phyloP scores from a whole-genome alignment of 2,113 vertebrate genomes.

The Pedionomus torquatus region DNA sequence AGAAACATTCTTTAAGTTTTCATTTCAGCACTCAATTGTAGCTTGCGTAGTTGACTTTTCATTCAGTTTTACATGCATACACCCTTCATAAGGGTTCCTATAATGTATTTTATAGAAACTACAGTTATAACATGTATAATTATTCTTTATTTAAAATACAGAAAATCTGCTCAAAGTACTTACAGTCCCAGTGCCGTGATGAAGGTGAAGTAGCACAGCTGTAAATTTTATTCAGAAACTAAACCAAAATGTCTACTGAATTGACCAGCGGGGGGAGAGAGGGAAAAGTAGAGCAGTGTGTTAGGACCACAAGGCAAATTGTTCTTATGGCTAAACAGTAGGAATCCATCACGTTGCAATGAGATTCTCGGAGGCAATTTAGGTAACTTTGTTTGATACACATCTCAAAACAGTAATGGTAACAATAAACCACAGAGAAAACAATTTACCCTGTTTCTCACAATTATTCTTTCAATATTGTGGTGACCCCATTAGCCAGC shows the following conservation, averaged over 20 bases:
- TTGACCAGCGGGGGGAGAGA: neutral
- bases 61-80: neutral
- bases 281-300: neutral
- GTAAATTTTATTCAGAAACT: neutral
- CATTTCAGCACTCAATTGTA: neutral
- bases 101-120: neutral
- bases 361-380: slow-evolving; percentile 13
- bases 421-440: slow-evolving; percentile 22
- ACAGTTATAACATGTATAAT: neutral
- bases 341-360: neutral
- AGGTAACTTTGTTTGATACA: slow-evolving; percentile 4
- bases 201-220: neutral
- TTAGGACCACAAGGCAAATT: neutral
- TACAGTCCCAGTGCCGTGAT: neutral
- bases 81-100: neutral
- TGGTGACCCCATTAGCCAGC: neutral
- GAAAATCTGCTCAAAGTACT: neutral
- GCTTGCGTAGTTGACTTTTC: neutral
- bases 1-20: neutral
- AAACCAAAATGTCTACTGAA: neutral
- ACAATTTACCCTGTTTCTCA: neutral
- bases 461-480: slow-evolving; percentile 10
- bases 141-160: neutral
- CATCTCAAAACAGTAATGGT: slow-evolving; percentile 1
- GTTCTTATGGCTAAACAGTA: neutral